These are phyloP conservation scores for Paelopatides confundens DNA, from an alignment of 53 echinoderm and acorn worm genomes.

Conservation along the genomic window DNA sequence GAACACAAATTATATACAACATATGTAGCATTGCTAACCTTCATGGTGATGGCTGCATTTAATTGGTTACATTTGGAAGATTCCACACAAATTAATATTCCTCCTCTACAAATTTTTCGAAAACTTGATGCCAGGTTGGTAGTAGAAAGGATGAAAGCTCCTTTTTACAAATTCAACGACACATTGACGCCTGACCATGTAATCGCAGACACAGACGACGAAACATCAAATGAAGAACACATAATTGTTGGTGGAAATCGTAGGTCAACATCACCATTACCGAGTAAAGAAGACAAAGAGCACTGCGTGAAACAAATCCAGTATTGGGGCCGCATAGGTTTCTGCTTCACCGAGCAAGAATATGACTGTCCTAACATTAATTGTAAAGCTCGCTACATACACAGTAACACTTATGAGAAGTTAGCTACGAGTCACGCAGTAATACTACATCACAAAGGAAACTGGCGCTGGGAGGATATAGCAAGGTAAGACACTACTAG, in stretches of 20 bases:
- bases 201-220: too few relatives aligned
- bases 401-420: constrained; percentile 15
- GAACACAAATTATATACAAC: neutral
- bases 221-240: too few relatives aligned
- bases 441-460: constrained; percentile 25
- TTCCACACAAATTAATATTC: neutral
- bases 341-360: neutral
- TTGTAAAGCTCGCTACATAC: neutral
- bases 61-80: neutral
- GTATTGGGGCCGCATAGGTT: neutral
- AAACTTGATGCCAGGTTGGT: neutral
- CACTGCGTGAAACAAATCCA: constrained; percentile 23
- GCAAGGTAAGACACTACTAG: neutral
- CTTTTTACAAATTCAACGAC: too few relatives aligned
- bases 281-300: neutral
- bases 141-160: too few relatives aligned
- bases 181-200: too few relatives aligned
- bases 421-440: neutral
- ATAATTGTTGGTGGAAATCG: too few relatives aligned
- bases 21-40: neutral
- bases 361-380: neutral
- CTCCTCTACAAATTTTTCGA: neutral
- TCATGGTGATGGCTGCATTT: neutral
- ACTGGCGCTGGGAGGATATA: neutral
- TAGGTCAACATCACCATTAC: neutral